phyloP scores from a whole-genome alignment of 2,888 invertebrate genomes.

The Dasypolia templi region DNA sequence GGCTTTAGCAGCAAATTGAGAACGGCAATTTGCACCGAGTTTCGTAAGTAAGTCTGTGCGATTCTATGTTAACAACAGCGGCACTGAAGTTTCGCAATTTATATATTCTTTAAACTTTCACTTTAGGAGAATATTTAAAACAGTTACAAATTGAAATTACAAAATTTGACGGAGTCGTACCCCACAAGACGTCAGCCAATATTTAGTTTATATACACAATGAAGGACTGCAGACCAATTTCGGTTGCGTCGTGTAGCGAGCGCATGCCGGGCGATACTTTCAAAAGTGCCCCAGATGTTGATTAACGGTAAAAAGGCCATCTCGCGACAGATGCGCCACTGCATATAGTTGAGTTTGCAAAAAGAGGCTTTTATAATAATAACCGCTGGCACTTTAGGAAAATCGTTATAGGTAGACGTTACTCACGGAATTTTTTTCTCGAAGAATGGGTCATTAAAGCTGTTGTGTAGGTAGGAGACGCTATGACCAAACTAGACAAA shows the following conservation, averaged over 20 bases:
- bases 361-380: conserved; percentile 61
- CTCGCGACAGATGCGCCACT: conserved; percentile 85
- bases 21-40: conserved; percentile 65
- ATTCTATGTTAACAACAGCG: conserved; percentile 48
- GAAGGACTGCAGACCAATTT: conserved; percentile 84
- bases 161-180: neutral
- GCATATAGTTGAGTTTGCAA: conserved; percentile 74
- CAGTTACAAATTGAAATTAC: conserved; percentile 19
- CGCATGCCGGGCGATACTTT: conserved; percentile 81
- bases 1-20: conserved; percentile 68
- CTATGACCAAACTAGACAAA: conserved; percentile 13
- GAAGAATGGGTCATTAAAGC: conserved; percentile 18
- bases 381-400: conserved; percentile 31
- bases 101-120: conserved; percentile 33
- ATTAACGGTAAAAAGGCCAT: conserved; percentile 86
- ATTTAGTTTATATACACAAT: conserved; percentile 73
- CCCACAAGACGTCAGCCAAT: conserved; percentile 58
- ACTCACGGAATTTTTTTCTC: conserved; percentile 23
- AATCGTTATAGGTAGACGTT: conserved; percentile 14
- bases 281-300: conserved; percentile 89
- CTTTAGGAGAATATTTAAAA: conserved; percentile 32
- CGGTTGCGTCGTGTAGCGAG: conserved; percentile 72
- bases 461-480: neutral
- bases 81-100: conserved; percentile 30
- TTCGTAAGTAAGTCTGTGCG: conserved; percentile 62